Evolutionary conservation across 1,140 invertebrate genomes (phyloP), one percentile per base, ranked within the genome.

Genomic region (Hyles vespertilio): DNA sequence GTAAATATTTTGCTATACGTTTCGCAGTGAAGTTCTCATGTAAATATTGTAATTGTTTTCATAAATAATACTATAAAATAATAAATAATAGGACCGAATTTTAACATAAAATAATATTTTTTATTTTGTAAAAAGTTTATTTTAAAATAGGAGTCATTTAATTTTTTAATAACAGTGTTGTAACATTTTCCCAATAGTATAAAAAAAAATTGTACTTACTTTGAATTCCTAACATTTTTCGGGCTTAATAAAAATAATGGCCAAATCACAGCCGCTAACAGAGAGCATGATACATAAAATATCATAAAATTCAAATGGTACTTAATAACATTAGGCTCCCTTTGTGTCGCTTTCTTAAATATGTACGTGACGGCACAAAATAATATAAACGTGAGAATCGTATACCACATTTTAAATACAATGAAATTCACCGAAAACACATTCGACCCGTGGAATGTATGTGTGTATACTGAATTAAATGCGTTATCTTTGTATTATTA

Each of bases 241-340:
- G 81, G 80, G 5, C 61, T 72, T 3, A 84, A 56, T 32, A 83
- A 64, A 56, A 87, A 83, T 8, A 73, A 69, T 2, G 81, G 84
- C 77, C 80, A 87, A 56, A 83, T 61, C 8, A 87, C 46, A 51
- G 58, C 59, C 0, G 77, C 68, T 4, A 77, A 43, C 6, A 70
- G 3, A 22, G 67, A 81, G 22, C 65, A 68, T 22, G 54, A 46
- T 2, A 80, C 59, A 33, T 80, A 83, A 53, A 68, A 82, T 33
- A 79, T 50, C 9, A 64, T 62, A 51, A 76, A 81, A 45, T 76
- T 70, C 3, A 69, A 73, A 64, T 83, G 58, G 63, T 72, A 83
- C 57, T 78, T 74, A 1, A 78, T 57, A 67, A 74, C 80, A 57
- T 67, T 84, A 5, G 74, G 72, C 67, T 74, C 70, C 12, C 53